phyloP scores from a whole-genome alignment of 2,113 vertebrate species.

The Nycticorax nycticorax region DNA sequence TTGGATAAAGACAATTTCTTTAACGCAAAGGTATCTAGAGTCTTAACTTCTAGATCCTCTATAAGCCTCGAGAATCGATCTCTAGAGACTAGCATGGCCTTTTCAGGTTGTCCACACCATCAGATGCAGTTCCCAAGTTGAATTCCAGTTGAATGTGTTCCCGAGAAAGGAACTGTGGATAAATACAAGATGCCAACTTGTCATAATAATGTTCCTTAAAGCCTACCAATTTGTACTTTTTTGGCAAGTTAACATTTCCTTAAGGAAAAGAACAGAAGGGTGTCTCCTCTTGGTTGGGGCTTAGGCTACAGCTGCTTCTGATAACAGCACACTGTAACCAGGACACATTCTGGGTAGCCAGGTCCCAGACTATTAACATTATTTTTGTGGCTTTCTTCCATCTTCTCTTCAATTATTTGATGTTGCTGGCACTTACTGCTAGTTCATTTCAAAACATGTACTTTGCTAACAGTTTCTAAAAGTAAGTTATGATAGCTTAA shows the following conservation, averaged over 20 bases:
- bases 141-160: not conserved
- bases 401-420: not conserved
- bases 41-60: not conserved
- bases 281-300: not conserved
- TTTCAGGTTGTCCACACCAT: not conserved
- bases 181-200: slow-evolving; percentile 39
- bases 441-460: not conserved
- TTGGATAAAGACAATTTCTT: not conserved
- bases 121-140: not conserved
- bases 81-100: not conserved
- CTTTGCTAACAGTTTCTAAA: not conserved
- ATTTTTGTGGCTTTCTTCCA: not conserved
- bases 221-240: not conserved
- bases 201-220: slow-evolving; percentile 37
- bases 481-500: not conserved
- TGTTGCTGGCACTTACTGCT: not conserved
- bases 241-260: slow-evolving; percentile 53
- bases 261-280: slow-evolving; percentile 10
- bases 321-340: not conserved
- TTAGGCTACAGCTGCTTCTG: not conserved
- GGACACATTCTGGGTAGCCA: not conserved
- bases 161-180: not conserved
- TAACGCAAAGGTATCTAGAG: not conserved
- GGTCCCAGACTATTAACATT: not conserved
- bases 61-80: not conserved